Base-by-base conservation (phyloP, 2,888 invertebrate species). In the Apotomis capreana region DNA sequence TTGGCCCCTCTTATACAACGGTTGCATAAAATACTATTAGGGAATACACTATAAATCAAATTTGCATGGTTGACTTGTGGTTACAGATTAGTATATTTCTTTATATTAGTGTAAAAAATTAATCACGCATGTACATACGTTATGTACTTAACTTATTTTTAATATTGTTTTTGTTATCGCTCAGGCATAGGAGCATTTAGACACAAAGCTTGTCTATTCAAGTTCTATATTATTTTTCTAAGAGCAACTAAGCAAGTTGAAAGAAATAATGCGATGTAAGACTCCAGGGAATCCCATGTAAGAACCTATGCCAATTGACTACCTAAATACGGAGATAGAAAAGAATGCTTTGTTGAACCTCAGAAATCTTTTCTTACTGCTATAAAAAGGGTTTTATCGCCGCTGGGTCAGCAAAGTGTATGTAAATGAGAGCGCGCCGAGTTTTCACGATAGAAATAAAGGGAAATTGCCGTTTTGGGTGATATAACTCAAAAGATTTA, bases 381-480 rank as follows among this genome's bases (percentile, higher is more conserved):
- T 82, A 88, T 89, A 88, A 91, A 89, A 91, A 87, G 86, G 89
- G 88, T 85, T 90, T 90, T 90, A 90, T 89, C 86, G 88, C 78
- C 84, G 87, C 87, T 86, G 89, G 91, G 90, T 90, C 90, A 90
- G 91, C 89, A 89, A 89, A 90, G 87, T 90, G 88, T 91, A 91
- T 91, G 90, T 86, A 91, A 91, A 92, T 91, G 87, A 87, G 86
- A 81, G 81, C 83, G 82, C 81, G 83, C 79, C 79, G 83, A 83
- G 84, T 81, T 81, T 85, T 80, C 79, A 79, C 80, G 84, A 87
- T 85, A 81, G 85, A 87, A 86, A 88, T 90, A 89, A 87, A 87
- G 80, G 80, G 76, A 81, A 84, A 88, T 85, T 80, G 89, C 79
- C 81, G 84, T 86, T 86, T 82, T 81, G 82, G 84, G 84, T 78